Evolutionary conservation across 2,888 invertebrate species (phyloP), one percentile per base, ranked within the genome.

Genomic region (Hypsopygia costalis): DNA sequence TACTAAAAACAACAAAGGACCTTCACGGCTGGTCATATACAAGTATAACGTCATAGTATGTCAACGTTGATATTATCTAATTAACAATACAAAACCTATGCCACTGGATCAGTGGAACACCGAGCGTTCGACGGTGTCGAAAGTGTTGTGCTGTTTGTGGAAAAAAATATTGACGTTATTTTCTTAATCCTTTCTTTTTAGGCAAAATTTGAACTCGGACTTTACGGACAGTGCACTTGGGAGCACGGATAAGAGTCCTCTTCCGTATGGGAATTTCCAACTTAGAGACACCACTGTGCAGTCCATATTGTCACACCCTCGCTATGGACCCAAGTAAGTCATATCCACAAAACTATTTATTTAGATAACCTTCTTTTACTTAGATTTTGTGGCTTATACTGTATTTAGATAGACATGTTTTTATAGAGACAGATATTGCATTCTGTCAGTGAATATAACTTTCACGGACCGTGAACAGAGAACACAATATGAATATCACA

Each of bases 191-290:
- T 3, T 36, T 21, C 46, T 45, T 67, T 89, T 1, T 88, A 95
- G 97, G 76, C 97, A 97, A 92, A 97, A 97, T 78, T 90, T 97
- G 59, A 97, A 97, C 82, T 97, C 97, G 0, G 97, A 97, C 86
- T 97, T 97, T 80, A 97, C 97, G 52, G 97, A 97, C 81, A 97
- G 97, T 55, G 97, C 97, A 1, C 82, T 97, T 51, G 97, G 97
- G 39, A 96, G 96, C 51, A 95, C 96, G 29, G 97, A 97, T 73
- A 96, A 97, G 86, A 96, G 96, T 55, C 97, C 97, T 30, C 90
- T 97, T 62, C 97, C 97, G 41, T 97, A 97, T 80, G 97, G 97
- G 41, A 97, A 97, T 79, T 98, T 98, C 83, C 97, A 97, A 74
- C 91, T 98, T 28, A 90, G 97, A 45, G 97, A 98, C 69, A 96